These are phyloP conservation scores for Spinus olivaceus DNA, from an alignment of 2,797 vertebrate species.

Conservation along the genomic window DNA sequence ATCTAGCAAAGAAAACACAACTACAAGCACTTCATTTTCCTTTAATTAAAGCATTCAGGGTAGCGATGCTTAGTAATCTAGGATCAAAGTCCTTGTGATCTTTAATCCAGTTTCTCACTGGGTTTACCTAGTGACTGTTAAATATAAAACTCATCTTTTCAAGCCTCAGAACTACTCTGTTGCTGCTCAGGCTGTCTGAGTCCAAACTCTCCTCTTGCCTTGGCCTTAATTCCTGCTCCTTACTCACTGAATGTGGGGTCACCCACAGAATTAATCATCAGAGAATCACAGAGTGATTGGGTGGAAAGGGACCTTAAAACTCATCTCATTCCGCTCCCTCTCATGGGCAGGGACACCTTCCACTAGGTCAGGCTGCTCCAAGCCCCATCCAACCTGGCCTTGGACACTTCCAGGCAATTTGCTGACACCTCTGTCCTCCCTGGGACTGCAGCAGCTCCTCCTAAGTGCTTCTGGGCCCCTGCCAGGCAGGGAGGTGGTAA, in stretches of 20 bases:
- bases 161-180: not conserved
- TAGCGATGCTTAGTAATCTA: slow-evolving; percentile 57
- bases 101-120: slow-evolving; percentile 45
- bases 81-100: slow-evolving; percentile 62
- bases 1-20: slow-evolving; percentile 55
- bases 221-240: not conserved
- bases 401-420: not conserved
- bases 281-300: not conserved
- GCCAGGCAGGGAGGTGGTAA: not conserved
- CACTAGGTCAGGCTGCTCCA: not conserved
- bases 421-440: not conserved
- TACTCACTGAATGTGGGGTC: not conserved
- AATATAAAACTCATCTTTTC: not conserved
- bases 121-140: slow-evolving; percentile 20
- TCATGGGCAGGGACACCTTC: not conserved
- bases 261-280: not conserved
- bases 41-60: slow-evolving; percentile 55
- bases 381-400: not conserved
- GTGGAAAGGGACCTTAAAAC: not conserved
- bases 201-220: not conserved
- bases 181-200: not conserved
- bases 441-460: not conserved
- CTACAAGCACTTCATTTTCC: slow-evolving; percentile 45
- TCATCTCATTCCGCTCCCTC: not conserved
- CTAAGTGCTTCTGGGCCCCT: not conserved